A percentile compares a stretch with the other conserved stretches of the same genome.
Evolutionary conservation across 1,140 invertebrate species (phyloP).

Genomic region (Alviniconcha marisindica): DNA sequence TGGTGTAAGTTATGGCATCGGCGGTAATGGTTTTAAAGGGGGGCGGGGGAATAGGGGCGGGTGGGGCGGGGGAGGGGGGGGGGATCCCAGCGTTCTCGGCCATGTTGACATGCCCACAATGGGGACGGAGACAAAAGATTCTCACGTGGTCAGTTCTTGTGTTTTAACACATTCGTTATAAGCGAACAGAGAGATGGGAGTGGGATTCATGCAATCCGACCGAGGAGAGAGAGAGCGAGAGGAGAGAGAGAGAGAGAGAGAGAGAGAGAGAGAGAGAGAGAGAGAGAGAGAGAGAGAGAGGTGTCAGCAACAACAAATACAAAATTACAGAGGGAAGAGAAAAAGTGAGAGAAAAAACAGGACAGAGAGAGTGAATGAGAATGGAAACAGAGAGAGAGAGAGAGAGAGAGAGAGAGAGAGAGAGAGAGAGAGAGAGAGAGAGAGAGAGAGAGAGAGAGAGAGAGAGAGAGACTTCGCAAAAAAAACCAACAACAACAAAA

Average conservation of each 20-base stretch:
- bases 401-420: constrained; percentile 5
- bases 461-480: background rate
- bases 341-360: background rate
- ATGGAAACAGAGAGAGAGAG: background rate
- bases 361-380: background rate
- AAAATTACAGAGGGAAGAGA: constrained; percentile 3
- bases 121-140: no score
- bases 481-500: background rate
- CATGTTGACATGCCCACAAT: no score
- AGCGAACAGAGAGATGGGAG: no score
- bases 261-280: constrained; percentile 22
- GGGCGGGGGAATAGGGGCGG: no score
- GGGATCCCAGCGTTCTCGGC: no score
- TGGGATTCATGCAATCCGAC: no score
- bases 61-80: no score
- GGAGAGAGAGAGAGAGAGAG: constrained; percentile 8
- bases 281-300: constrained; percentile 23
- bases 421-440: background rate
- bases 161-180: no score
- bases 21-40: no score
- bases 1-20: constrained; percentile 6
- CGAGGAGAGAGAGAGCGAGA: constrained; percentile 20
- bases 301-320: background rate
- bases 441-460: background rate
- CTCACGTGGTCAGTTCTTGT: no score